Base-by-base conservation (phyloP, 1,140 invertebrate species). In the Telenomus remus region DNA sequence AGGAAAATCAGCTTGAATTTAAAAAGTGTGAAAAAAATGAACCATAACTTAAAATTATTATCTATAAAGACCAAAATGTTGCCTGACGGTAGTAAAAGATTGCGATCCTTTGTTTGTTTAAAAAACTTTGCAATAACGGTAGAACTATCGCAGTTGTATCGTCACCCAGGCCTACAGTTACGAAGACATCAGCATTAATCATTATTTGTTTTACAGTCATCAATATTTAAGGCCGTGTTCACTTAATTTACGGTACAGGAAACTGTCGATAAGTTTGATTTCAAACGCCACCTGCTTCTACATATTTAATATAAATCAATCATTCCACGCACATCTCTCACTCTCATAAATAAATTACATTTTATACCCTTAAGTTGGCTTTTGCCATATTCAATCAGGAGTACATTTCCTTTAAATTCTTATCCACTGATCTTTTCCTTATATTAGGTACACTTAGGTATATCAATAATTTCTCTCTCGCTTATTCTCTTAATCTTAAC, bases 381-480 rank as follows among this genome's bases (percentile, higher is more conserved):
- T 27, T n/a, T n/a, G n/a, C 27, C 47, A 64, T 54, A 68, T 64
- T 56, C 47, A 69, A 37, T 69, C 33, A 56, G 44, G 60, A 73
- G 59, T 69, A 50, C 37, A 64, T 19, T 71, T 73, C 74, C 72
- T 79, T 27, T 27, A 84, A 86, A 81, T 81, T 79, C n/a, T n/a
- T n/a, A n/a, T n/a, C n/a, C 19, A 27, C 19, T 27, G 19, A 80
- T 80, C 70, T 46, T 79, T 79, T 78, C 81, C 80, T 87, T 85
- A 87, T 43, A 80, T 76, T 86, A 87, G 78, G 80, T 88, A 87
- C 86, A 86, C 82, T 85, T 86, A 86, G 77, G 81, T 86, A 27
- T 27, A 86, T 85, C 81, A 76, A 83, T 87, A 86, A 74, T 84
- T 84, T 86, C 85, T 60, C 39, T 27, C 39, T 69, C 57, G 63